Base-by-base conservation (phyloP, 2,888 invertebrate genomes). In the Sinohyriopsis cumingii region DNA sequence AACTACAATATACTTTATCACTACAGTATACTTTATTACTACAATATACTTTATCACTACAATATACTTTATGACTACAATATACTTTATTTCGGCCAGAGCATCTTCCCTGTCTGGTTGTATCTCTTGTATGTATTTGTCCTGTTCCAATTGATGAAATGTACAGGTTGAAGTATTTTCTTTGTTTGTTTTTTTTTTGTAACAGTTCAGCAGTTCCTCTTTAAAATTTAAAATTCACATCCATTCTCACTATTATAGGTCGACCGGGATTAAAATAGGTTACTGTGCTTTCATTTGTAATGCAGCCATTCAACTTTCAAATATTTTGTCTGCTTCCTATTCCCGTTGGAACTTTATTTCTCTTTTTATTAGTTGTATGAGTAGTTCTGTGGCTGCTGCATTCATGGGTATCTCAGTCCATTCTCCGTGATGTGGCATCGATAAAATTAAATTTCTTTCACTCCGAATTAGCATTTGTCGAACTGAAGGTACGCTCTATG, bases 141-240 rank as follows among this genome's bases (percentile, higher is more conserved):
- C 59, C 66, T 54, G 9, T 63, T 53, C 64, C 73, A 63, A 5
- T 63, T 60, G 4, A 59, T 64, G 53, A 68, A 71, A 56, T 71
- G 68, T 7, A 68, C 61, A 61, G 71, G 71, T 63, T 71, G 62
- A 22, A 63, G 55, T 63, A 67, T 60, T 60, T 63, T 54, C n/a
- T 28, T 65, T 24, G 64, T 67, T 53, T 54, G 18, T 28, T 65
- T 24, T 60, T 67, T 53, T 67, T 24, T 59, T 71, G 63, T n/a
- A 60, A 57, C n/a, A 68, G 24, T 55, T 24, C 68, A 45, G 68
- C 68, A 9, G 63, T 53, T 65, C 66, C 24, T 62, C 69, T 45
- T 63, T 55, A 24, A 59, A 64, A n/a, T n/a, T n/a, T n/a, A 55
- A 25, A 33, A 7, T 62, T 69, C 25, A 65, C 69, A 19, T 45